phyloP scores from a whole-genome alignment of 35 echinoderm and acorn worm species.

The Lytechinus variegatus region DNA sequence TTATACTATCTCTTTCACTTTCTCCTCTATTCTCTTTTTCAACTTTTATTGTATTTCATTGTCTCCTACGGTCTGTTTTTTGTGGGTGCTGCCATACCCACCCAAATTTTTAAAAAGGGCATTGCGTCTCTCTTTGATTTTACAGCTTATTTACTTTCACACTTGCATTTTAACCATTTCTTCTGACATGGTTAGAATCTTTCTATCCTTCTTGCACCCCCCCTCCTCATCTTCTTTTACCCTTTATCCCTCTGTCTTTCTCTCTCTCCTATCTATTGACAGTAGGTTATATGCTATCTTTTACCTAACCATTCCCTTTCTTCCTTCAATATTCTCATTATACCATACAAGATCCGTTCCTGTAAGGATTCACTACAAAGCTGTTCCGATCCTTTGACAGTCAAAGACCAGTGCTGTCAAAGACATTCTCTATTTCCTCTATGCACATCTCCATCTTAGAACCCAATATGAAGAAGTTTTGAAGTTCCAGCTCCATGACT shows the following conservation, averaged over 20 bases:
- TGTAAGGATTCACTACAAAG: background rate
- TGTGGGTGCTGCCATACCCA: no score
- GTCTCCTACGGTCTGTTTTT: no score
- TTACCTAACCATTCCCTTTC: background rate
- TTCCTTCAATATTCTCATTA: background rate
- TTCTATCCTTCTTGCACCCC: no score
- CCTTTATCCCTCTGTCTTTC: background rate
- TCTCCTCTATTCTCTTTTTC: background rate
- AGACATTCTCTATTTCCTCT: background rate
- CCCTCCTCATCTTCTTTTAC: background rate
- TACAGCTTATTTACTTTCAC: no score
- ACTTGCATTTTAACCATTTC: no score
- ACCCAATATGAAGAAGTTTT: background rate
- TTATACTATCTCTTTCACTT: background rate
- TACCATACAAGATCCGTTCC: background rate
- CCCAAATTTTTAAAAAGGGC: no score
- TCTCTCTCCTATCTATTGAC: background rate
- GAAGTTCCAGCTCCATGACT: background rate
- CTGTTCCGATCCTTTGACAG: background rate
- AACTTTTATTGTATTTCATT: background rate
- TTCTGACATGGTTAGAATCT: no score
- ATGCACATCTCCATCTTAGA: background rate
- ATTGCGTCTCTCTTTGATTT: no score
- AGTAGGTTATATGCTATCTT: background rate
- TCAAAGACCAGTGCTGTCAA: background rate